Percentiles rank a stretch among this genome's conserved stretches.
phyloP scores from a whole-genome alignment of 2,113 vertebrate genomes.

The Atherinomorus stipes region DNA sequence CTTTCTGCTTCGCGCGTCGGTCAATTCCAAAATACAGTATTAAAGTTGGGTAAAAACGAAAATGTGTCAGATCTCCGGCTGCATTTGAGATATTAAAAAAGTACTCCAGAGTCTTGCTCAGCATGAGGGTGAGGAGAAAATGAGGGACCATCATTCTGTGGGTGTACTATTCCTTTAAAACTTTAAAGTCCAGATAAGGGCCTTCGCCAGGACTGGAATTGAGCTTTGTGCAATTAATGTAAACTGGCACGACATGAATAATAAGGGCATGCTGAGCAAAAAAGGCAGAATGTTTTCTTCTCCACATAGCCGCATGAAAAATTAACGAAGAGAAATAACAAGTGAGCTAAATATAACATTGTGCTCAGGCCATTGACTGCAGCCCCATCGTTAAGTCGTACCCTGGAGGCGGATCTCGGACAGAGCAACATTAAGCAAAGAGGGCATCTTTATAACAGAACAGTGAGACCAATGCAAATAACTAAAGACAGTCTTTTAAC shows the following conservation, averaged over 20 bases:
- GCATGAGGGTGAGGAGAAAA: too few species aligned
- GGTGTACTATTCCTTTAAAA: too few species aligned
- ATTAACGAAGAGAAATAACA: constrained; percentile 45
- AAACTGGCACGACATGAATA: constrained; percentile 17
- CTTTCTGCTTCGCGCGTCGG: too few species aligned
- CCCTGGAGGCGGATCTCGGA: constrained; percentile 34
- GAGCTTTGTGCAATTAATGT: constrained; percentile 26
- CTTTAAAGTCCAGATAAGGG: background rate
- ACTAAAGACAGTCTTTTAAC: background rate
- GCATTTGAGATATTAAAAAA: too few species aligned
- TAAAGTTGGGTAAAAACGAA: too few species aligned
- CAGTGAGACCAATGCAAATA: constrained; percentile 8
- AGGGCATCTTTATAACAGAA: constrained; percentile 19
- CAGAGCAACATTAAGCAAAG: constrained; percentile 23
- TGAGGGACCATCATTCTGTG: too few species aligned
- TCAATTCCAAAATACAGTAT: too few species aligned
- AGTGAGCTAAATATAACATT: constrained; percentile 58
- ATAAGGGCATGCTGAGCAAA: constrained; percentile 2
- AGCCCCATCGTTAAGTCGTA: constrained; percentile 28
- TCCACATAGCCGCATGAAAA: constrained; percentile 38
- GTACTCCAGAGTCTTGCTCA: too few species aligned
- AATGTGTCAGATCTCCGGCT: too few species aligned
- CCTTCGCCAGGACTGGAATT: constrained; percentile 4
- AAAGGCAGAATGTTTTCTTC: background rate
- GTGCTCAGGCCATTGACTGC: constrained; percentile 29